phyloP scores from a whole-genome alignment of 2,113 vertebrate genomes.

The Salvelinus fontinalis region DNA sequence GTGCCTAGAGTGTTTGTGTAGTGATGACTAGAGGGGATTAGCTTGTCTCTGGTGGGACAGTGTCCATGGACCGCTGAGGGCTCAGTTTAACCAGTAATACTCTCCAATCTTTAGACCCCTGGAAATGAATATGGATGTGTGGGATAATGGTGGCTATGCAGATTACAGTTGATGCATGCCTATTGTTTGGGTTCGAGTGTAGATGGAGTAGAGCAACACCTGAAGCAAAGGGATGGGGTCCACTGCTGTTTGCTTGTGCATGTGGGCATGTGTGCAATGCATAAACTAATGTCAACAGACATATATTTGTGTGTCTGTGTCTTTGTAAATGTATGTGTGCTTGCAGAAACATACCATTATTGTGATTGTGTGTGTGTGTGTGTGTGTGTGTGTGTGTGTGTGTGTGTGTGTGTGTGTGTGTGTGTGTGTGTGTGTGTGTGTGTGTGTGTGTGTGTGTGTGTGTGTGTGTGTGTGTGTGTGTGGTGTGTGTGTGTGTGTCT shows the following conservation, averaged over 20 bases:
- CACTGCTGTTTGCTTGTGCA: neutral
- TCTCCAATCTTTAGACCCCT: neutral
- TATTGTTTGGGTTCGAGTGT: too few species aligned
- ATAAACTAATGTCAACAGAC: neutral
- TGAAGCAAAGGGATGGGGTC: neutral
- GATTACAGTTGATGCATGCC: neutral
- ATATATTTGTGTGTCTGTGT: neutral
- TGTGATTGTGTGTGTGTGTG: too few species aligned
- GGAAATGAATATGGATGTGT: neutral
- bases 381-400: neutral
- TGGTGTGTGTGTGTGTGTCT: conserved; percentile 12
- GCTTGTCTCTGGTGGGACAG: neutral
- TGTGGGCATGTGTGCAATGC: neutral
- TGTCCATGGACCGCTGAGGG: neutral
- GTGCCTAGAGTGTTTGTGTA: neutral
- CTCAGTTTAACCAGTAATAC: conserved; percentile 1
- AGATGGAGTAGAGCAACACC: too few species aligned
- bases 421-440: neutral
- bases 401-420: conserved; percentile 12
- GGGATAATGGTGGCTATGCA: neutral
- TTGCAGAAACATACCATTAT: neutral
- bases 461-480: neutral
- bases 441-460: too few species aligned
- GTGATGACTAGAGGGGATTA: neutral
- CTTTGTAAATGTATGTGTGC: conserved; percentile 1